These are phyloP conservation scores for Triplophysa dalaica DNA, from an alignment of 2,113 vertebrate species.

Conservation along the genomic window DNA sequence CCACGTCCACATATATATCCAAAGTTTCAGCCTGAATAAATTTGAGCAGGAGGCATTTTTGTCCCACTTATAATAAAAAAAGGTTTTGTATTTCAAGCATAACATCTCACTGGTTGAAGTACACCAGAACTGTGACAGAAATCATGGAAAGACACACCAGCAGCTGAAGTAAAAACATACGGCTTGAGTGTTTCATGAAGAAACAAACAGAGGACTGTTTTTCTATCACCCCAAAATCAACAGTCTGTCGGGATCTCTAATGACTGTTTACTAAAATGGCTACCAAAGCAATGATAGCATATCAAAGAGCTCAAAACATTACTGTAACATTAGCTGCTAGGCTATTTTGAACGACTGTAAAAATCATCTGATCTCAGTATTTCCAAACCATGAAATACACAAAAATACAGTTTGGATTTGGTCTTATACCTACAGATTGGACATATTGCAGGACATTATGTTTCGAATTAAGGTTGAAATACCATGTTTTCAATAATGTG, in stretches of 20 bases:
- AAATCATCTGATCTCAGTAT: background rate
- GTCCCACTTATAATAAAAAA: background rate
- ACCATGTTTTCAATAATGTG: background rate
- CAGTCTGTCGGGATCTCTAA: constrained; percentile 4
- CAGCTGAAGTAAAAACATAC: constrained; percentile 19
- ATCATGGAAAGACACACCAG: background rate
- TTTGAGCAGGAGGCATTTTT: background rate
- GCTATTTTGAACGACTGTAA: background rate
- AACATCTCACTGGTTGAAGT: constrained; percentile 7
- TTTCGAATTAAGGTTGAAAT: background rate
- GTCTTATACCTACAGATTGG: no score
- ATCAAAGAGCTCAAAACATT: background rate
- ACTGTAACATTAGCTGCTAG: background rate
- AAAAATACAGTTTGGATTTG: background rate
- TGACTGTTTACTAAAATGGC: constrained; percentile 32
- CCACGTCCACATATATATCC: background rate
- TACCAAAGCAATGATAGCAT: background rate
- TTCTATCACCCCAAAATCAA: constrained; percentile 22
- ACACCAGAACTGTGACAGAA: background rate
- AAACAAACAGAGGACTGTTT: constrained; percentile 7
- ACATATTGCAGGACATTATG: no score
- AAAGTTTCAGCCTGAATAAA: background rate
- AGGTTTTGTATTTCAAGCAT: constrained; percentile 9
- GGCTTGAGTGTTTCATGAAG: constrained; percentile 8
- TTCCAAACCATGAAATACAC: background rate